phyloP scores from a whole-genome alignment of 2,888 invertebrate species.

The Gibbula magus region DNA sequence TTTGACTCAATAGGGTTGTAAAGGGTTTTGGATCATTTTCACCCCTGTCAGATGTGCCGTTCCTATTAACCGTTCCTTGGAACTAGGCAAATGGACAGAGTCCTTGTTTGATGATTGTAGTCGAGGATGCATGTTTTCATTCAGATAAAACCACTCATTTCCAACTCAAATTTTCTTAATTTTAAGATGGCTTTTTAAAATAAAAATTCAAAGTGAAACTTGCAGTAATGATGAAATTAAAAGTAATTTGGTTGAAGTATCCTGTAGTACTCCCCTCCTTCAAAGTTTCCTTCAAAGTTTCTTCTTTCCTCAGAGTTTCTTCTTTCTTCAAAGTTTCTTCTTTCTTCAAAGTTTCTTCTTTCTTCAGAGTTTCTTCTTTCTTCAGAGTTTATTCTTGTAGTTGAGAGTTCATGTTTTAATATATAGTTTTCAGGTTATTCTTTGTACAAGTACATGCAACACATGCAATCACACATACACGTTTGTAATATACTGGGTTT shows the following conservation, averaged over 20 bases:
- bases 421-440: too few species aligned
- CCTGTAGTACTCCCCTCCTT: too few species aligned
- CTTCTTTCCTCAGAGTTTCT: too few species aligned
- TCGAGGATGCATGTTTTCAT: background rate
- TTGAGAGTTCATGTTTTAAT: too few species aligned
- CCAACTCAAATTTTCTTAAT: slow-evolving; percentile 10
- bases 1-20: background rate
- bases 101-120: background rate
- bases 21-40: slow-evolving; percentile 8
- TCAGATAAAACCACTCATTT: background rate
- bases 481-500: too few species aligned
- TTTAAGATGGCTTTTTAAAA: background rate
- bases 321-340: too few species aligned
- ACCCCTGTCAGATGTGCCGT: background rate
- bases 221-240: background rate
- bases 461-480: too few species aligned
- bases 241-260: background rate
- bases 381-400: too few species aligned
- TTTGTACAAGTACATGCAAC: too few species aligned
- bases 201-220: background rate
- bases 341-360: too few species aligned
- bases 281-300: too few species aligned
- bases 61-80: background rate
- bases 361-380: too few species aligned
- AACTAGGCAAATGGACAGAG: background rate